Evolutionary conservation across 2,113 vertebrate species (phyloP), one percentile per base, ranked within the genome.

Genomic region (Crocuta crocuta): DNA sequence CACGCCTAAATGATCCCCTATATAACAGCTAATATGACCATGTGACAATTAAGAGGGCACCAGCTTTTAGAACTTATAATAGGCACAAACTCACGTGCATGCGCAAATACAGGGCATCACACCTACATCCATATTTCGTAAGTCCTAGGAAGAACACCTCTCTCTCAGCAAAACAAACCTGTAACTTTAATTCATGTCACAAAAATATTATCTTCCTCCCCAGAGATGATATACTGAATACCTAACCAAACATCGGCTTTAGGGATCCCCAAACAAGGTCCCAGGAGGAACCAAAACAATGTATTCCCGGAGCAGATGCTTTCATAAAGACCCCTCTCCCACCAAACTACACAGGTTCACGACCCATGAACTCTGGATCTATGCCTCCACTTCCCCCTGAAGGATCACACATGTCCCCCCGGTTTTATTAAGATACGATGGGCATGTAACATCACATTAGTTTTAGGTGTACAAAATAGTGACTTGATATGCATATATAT

Each of bases 91-190:
- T 33, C 5, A 81, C 17, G 26, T 2, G 24, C 3, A 13, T 0
- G 4, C 39, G 19, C 21, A 71, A 35, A 55, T 21, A 45, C 0
- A 31, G 39, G 7, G 6, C 16, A 33, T 31, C 35, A 73, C 12
- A 70, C 35, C 53, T 84, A 17, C 21, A 33, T 9, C 50, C 65
- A 58, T 10, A 3, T 11, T 76, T 53, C 50, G 79, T 21, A 80
- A 94, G 79, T 73, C 11, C 70, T 73, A 48, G 5, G n/a, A 92
- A 68, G 66, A 50, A n/a, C 11, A 39, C 2, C 39, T 73, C 48
- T 70, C 45, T 65, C 80, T 86, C 55, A 28, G 48, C n/a, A 78
- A 97, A 94, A 66, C 45, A 35, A 33, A 92, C 76, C 76, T 74
- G 48, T 28, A n/a, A 70, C 50, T 74, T 58, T 35, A 86, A 55